Base-by-base conservation (phyloP, 2,797 vertebrate species). In the Periophthalmus magnuspinnatus region DNA sequence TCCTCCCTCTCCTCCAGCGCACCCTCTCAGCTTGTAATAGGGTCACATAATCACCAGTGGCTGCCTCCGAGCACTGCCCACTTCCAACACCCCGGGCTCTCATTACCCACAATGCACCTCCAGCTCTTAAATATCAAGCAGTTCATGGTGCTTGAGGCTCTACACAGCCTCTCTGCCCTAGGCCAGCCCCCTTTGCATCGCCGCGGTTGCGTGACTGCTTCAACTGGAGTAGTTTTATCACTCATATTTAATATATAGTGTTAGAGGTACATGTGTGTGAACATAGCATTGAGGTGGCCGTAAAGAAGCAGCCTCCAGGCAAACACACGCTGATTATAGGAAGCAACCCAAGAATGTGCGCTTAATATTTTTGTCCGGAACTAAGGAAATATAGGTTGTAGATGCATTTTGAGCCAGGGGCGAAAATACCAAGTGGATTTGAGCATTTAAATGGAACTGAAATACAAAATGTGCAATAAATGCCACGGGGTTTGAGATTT, bases 21-120 rank as follows among this genome's bases (percentile, higher is more conserved):
- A 70, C 61, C 66, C 73, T 69, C 87, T 78, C 81, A 84, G 78
- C 74, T 83, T 91, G 76, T 91, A 93, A 92, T 87, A 83, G 81
- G 82, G 84, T 66, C 75, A 83, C 55, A 67, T 92, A 93, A 94
- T 93, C 91, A 91, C 79, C 83, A 68, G 84, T 81, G 70, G 75
- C 81, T 90, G 81, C 84, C 86, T 83, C 65, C 41, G 75, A 88
- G 83, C 81, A 66, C 78, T 75, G 80, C 83, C 84, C 76, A 54
- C 52, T 85, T 80, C 83, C 73, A 65, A 75, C 52, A 75, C 88
- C 79, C 77, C 24, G 74, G 86, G 87, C 92, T 88, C 87, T 91
- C 91, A 93, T 93, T 93, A 93, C 87, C 87, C 82, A 72, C 88
- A 84, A 81, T 84, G 78, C 86, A 83, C 81, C 86, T 79, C 82